Conservation (phyloP, 2,113 vertebrate species). For the Oxyruncus cristatus region DNA sequence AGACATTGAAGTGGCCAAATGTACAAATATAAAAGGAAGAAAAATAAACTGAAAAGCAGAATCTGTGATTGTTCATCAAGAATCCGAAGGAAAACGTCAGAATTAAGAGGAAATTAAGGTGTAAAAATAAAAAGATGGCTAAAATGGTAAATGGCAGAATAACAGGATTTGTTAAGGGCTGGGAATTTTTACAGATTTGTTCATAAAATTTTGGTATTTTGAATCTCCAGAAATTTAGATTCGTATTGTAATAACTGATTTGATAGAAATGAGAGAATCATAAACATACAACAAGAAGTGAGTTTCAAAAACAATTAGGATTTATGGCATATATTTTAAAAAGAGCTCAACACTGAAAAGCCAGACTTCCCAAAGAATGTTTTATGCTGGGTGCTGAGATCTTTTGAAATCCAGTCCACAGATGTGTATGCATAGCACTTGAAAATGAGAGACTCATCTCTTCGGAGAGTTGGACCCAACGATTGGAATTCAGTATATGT, state of each 20-base stretch:
- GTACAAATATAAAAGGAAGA: conserved; percentile 40
- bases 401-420: background rate
- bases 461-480: background rate
- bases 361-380: background rate
- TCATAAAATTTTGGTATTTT: conserved; percentile 23
- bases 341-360: background rate
- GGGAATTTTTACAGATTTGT: conserved; percentile 8
- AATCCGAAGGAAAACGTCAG: conserved; percentile 57
- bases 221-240: background rate
- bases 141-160: conserved; percentile 38
- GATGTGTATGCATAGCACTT: background rate
- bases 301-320: conserved; percentile 24
- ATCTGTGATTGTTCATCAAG: conserved; percentile 53
- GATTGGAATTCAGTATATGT: background rate
- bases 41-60: conserved; percentile 57
- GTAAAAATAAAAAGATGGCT: conserved; percentile 50
- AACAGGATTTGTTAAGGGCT: conserved; percentile 39
- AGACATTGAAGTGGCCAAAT: conserved; percentile 46
- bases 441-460: background rate
- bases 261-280: background rate
- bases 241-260: background rate
- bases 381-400: background rate
- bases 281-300: background rate
- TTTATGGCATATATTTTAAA: conserved; percentile 10
- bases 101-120: conserved; percentile 49